These are phyloP conservation scores for Poecilus cupreus DNA, from an alignment of 2,888 invertebrate species.

Conservation along the genomic window DNA sequence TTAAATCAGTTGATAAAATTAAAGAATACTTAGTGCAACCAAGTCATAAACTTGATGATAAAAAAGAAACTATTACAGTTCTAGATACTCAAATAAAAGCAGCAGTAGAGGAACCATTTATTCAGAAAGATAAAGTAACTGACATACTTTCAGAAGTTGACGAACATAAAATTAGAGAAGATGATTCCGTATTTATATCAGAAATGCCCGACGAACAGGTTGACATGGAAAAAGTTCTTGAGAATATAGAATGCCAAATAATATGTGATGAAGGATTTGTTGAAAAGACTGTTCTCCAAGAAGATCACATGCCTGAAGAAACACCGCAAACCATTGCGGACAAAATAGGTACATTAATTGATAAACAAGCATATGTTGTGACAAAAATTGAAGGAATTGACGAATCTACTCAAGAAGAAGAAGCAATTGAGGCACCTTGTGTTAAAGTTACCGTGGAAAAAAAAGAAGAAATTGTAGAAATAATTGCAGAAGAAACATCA, in stretches of 20 bases:
- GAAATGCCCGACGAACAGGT: neutral
- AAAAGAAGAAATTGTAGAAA: slow-evolving; percentile 36
- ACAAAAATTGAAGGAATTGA: slow-evolving; percentile 6
- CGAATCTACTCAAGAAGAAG: slow-evolving; percentile 8
- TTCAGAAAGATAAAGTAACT: slow-evolving; percentile 18
- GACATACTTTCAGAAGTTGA: slow-evolving; percentile 32
- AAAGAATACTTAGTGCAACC: neutral
- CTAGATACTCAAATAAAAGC: slow-evolving; percentile 60
- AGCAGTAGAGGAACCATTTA: neutral
- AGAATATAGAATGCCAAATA: slow-evolving; percentile 45
- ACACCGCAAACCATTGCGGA: slow-evolving; percentile 26
- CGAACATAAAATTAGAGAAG: slow-evolving; percentile 60
- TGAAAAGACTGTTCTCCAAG: neutral
- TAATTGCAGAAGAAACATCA: neutral
- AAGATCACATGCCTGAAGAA: neutral
- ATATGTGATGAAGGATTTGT: slow-evolving; percentile 5
- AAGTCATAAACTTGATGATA: slow-evolving; percentile 46
- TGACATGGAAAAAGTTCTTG: slow-evolving; percentile 42
- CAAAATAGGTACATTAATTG: neutral
- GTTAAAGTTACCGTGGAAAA: slow-evolving; percentile 51
- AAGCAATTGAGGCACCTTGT: slow-evolving; percentile 53
- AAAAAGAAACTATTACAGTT: slow-evolving; percentile 57
- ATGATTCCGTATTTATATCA: slow-evolving; percentile 56
- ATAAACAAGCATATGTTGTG: neutral
- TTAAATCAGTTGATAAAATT: slow-evolving; percentile 37